Evolutionary conservation across 2,113 vertebrate species (phyloP).

Genomic region (Corapipo altera): DNA sequence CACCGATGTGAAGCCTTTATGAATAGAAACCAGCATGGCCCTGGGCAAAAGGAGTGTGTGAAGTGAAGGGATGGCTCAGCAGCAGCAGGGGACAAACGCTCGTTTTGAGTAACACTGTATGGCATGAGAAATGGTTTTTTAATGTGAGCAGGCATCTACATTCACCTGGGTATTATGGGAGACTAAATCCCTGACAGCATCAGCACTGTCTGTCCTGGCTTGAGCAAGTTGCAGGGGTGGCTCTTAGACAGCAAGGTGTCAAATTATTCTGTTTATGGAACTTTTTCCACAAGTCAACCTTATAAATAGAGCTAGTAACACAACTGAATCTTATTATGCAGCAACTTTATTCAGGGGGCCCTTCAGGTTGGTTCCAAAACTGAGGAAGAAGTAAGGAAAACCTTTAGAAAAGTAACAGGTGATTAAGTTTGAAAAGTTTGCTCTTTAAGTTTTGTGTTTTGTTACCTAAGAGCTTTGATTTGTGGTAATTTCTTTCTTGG

Average conservation of each 20-base stretch:
- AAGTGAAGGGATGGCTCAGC: slow-evolving; percentile 17
- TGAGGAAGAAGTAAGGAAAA: background rate
- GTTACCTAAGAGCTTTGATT: background rate
- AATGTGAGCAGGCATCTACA: background rate
- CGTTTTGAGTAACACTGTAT: background rate
- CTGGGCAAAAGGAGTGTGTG: background rate
- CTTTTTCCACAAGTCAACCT: background rate
- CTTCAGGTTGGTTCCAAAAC: background rate
- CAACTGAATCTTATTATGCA: background rate
- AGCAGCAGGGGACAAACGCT: background rate
- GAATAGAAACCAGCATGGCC: slow-evolving; percentile 50
- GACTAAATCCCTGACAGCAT: background rate
- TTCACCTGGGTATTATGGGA: background rate
- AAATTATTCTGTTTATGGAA: background rate
- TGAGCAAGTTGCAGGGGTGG: background rate
- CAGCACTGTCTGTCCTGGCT: background rate
- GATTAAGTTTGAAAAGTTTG: background rate
- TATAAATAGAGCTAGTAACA: background rate
- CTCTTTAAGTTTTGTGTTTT: background rate
- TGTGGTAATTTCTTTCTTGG: background rate
- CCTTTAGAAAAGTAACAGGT: background rate
- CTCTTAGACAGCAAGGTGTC: background rate
- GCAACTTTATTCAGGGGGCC: background rate
- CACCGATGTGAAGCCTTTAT: slow-evolving; percentile 18
- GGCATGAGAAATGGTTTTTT: slow-evolving; percentile 1